Evolutionary conservation across 2,113 vertebrate genomes (phyloP), one percentile per base, ranked within the genome.

Genomic region (Mastomys coucha): DNA sequence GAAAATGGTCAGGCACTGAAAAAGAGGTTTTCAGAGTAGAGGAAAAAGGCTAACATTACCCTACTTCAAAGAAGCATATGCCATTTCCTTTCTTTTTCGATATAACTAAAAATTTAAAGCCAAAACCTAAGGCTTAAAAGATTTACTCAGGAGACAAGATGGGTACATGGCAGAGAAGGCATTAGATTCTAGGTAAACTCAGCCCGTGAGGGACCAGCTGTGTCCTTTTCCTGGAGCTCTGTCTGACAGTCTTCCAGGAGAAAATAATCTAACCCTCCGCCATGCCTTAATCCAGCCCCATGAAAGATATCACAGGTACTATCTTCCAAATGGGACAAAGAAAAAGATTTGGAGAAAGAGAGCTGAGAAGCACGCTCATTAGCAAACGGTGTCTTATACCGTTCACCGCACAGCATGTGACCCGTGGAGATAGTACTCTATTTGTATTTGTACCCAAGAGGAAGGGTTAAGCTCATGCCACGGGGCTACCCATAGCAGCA

Each of bases 51-150:
- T 49, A 82, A 78, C 24, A 36, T 22, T 14, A 76, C 69, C 65
- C 24, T 60, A 17, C 72, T 69, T n/a, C 16, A n/a, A 73, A 92
- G 19, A 69, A 56, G 24, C 60, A 90, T 26, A 90, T 26, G 2
- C 2, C 12, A 12, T 4, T 28, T 42, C 26, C 84, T 81, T 60
- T 73, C 22, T 56, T 75, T 73, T 88, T 69, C 45, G 5, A 19
- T 36, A 51, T 31, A 91, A 90, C 11, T 70, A 70, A 88, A 65
- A 31, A 81, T 88, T 92, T 81, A 92, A 92, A 92, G 81, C 4
- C 56, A 86, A 91, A 92, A 56, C 33, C 17, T 1, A 56, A 67
- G 88, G 49, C 22, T 33, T 90, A 69, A 58, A 86, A 76, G 84
- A 89, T 39, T 72, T 88, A 80, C 42, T 31, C 53, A 69, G 19